These are phyloP conservation scores for Microcebus jonahi DNA, from an alignment of 2,113 vertebrate genomes.

Conservation along the genomic window DNA sequence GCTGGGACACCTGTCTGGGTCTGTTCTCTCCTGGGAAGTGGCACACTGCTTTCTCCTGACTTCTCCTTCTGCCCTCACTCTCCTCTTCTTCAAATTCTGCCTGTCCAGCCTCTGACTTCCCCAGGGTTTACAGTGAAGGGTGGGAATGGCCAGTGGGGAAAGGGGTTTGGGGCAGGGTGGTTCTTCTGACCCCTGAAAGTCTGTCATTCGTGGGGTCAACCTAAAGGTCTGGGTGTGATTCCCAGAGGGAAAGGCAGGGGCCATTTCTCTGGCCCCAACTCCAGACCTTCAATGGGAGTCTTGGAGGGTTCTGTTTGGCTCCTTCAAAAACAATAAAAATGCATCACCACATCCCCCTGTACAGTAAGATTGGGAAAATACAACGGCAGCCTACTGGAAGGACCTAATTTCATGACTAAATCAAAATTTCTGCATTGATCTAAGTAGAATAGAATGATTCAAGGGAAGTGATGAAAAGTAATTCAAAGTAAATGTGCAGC, in stretches of 20 bases:
- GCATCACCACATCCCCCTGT: accelerated
- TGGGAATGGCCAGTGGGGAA: background rate
- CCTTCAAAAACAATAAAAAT: background rate
- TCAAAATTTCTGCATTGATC: background rate
- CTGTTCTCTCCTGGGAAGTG: background rate
- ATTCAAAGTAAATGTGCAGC: background rate
- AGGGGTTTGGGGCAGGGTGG: background rate
- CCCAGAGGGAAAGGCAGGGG: background rate
- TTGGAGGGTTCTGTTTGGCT: background rate
- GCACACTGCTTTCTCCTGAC: background rate
- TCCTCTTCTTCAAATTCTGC: background rate
- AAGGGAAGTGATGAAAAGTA: background rate
- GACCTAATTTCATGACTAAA: background rate
- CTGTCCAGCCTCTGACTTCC: background rate
- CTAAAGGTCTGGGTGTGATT: background rate
- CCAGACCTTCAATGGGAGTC: background rate
- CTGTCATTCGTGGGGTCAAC: background rate
- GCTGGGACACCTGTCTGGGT: background rate
- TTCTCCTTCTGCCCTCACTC: background rate
- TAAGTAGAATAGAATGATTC: background rate
- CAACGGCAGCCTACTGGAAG: background rate
- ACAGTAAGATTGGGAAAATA: background rate
- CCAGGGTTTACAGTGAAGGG: background rate
- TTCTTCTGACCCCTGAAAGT: background rate
- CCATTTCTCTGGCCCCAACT: background rate